phyloP scores from a whole-genome alignment of 2,113 vertebrate genomes.

The rabbit (Oryctolagus cuniculus) region DNA sequence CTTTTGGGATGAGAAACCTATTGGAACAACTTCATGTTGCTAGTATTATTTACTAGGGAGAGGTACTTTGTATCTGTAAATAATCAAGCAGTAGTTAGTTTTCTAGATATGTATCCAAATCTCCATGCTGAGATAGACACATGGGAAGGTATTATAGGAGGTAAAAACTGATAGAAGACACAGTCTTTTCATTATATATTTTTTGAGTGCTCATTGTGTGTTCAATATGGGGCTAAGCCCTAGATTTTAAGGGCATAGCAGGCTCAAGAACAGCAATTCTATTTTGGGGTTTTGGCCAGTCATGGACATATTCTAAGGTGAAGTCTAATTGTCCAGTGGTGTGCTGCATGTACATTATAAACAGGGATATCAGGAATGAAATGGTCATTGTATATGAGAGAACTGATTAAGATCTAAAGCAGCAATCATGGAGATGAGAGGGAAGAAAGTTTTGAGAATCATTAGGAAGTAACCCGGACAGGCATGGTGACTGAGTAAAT shows the following conservation, averaged over 20 bases:
- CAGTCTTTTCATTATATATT: neutral
- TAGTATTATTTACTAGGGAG: neutral
- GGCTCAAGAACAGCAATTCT: neutral
- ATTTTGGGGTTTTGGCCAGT: neutral
- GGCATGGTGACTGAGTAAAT: neutral
- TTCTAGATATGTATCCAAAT: conserved; percentile 37
- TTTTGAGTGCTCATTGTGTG: neutral
- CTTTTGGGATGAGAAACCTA: neutral
- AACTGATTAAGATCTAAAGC: neutral
- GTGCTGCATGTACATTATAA: neutral
- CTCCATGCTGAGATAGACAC: neutral
- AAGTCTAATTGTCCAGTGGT: neutral
- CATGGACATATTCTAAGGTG: neutral
- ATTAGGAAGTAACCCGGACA: neutral
- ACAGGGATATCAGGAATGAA: neutral
- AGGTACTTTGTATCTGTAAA: neutral
- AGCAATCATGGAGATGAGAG: neutral
- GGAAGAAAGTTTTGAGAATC: neutral
- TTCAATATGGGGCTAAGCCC: neutral
- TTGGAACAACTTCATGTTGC: neutral
- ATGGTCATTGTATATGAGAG: neutral
- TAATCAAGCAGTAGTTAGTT: neutral
- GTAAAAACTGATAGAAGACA: neutral
- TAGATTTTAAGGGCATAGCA: neutral
- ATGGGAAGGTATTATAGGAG: neutral